Conservation (phyloP, 2,888 invertebrate genomes). For the Polymixis flavicincta region DNA sequence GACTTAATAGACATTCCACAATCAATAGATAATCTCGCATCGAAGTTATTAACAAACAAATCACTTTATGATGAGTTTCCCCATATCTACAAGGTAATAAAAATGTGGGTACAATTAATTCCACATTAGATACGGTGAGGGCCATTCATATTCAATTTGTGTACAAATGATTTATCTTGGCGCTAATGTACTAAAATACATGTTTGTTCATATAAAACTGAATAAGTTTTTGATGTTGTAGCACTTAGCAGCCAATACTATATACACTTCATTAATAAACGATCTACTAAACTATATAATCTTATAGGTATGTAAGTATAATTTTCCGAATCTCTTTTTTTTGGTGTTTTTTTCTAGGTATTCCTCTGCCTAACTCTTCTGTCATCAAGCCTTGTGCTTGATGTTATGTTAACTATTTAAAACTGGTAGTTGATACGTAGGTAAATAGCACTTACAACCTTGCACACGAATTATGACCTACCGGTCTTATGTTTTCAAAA, state of each 20-base stretch:
- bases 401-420: no score
- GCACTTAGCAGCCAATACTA: background rate
- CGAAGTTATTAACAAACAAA: constrained; percentile 31
- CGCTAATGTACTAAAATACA: constrained; percentile 2
- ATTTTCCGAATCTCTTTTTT: no score
- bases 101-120: constrained; percentile 58
- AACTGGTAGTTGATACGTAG: no score
- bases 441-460: no score
- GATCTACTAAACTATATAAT: no score
- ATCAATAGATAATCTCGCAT: constrained; percentile 9
- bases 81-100: constrained; percentile 40
- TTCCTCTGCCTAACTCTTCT: no score
- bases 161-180: constrained; percentile 48
- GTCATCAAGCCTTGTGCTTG: no score
- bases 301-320: no score
- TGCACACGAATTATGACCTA: no score
- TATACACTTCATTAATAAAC: background rate
- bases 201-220: background rate
- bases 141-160: constrained; percentile 61
- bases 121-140: constrained; percentile 55
- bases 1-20: background rate
- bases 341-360: no score
- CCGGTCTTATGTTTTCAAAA: no score
- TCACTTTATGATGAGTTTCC: constrained; percentile 39
- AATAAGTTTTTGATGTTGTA: background rate